Base-by-base conservation (phyloP, 2,113 vertebrate genomes). In the Bothrops jararaca region DNA sequence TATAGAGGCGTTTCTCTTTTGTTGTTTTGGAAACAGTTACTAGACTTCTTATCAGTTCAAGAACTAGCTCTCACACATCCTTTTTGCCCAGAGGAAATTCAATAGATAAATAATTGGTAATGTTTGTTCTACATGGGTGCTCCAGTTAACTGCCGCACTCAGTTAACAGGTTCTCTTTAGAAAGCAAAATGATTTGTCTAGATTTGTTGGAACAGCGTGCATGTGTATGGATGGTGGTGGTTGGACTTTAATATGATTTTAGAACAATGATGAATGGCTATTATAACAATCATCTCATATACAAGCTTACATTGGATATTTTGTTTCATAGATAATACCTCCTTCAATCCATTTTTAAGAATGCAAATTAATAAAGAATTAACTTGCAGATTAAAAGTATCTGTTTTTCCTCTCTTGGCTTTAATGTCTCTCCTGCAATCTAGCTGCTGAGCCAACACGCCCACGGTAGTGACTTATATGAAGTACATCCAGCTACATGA, bases 401-500 rank as follows among this genome's bases (percentile, higher is more conserved):
- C 39, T 42, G 13, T 57, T 93, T 69, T n/a, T 50, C 48, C 92
- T 57, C 80, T n/a, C 60, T 52, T 34, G 11, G 53, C 48, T 53
- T 24, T 45, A 52, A 92, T 87, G 48, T 85, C 4, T 89, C 11
- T 85, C 85, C 9, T 26, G 85, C 54, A 93, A 57, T 90, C n/a
- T 69, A 89, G 57, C 23, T 18, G 64, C 52, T 89, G 60, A 91
- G 74, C 13, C 85, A 93, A 93, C 24, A 64, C 22, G 80, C 29
- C 22, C 42, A 42, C 24, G 60, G 58, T 39, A 54, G 24, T 53
- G 89, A 91, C 48, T 92, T 56, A 88, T 12, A 92, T 2, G 50
- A 86, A 93, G 26, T 92, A 89, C 64, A 60, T 64, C 50, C 89
- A 91, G 89, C 91, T 94, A 89, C 34, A 89, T 56, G 42, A 92